A percentile compares a stretch with the other conserved stretches of the same genome.
These are phyloP conservation scores for Strigamia crassipes DNA, from an alignment of 2,888 invertebrate genomes.

Conservation along the genomic window DNA sequence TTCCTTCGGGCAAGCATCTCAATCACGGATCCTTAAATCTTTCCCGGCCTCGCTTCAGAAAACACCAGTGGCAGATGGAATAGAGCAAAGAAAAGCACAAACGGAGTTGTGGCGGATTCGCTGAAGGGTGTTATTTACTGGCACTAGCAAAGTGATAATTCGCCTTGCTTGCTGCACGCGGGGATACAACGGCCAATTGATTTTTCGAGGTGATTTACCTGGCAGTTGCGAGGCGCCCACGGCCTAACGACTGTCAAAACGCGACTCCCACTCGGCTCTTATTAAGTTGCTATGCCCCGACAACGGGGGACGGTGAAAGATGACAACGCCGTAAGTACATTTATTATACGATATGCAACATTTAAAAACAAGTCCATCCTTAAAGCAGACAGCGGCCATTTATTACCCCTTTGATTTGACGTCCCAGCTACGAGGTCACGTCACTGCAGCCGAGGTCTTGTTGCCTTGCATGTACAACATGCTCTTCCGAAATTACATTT, in stretches of 20 bases:
- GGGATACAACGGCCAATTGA: slow-evolving; percentile 36
- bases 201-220: slow-evolving; percentile 37
- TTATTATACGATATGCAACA: background rate
- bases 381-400: background rate
- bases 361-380: slow-evolving; percentile 4
- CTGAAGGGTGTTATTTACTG: slow-evolving; percentile 28
- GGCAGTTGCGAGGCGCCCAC: slow-evolving; percentile 17
- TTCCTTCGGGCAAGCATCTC: background rate
- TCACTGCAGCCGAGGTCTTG: no score
- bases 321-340: slow-evolving; percentile 1
- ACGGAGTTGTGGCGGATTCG: slow-evolving; percentile 20
- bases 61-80: background rate
- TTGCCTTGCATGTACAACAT: no score
- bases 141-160: slow-evolving; percentile 32
- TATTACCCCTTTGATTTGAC: background rate
- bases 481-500: no score
- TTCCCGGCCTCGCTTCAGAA: background rate
- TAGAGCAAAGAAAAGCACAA: background rate
- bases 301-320: slow-evolving; percentile 5
- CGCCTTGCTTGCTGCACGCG: slow-evolving; percentile 31
- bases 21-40: background rate
- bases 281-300: slow-evolving; percentile 19
- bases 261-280: slow-evolving; percentile 34
- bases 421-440: no score
- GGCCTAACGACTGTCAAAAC: slow-evolving; percentile 33